These are phyloP conservation scores for Lycaon pictus DNA, from an alignment of 2,113 vertebrate genomes.

Conservation along the genomic window DNA sequence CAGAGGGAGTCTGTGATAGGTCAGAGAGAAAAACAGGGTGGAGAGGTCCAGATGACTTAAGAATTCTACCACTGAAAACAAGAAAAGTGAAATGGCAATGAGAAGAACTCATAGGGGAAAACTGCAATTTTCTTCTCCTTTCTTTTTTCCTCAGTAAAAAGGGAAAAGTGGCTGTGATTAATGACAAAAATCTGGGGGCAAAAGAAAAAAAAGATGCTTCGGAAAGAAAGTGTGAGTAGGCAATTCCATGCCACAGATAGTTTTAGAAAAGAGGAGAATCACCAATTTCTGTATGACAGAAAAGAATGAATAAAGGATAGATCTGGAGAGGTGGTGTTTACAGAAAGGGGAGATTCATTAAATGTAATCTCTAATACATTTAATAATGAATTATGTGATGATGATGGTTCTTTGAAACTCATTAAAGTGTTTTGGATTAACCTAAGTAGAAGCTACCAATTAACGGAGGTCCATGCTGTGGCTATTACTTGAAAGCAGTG, in stretches of 20 bases:
- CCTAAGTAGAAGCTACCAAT: conserved; percentile 34
- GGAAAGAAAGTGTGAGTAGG: not conserved
- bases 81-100: not conserved
- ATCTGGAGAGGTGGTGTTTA: not conserved
- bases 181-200: not conserved
- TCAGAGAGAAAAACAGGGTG: not conserved
- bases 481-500: not conserved
- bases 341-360: not conserved
- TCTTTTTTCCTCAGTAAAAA: not conserved
- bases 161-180: not conserved
- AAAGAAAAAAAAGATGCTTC: not conserved
- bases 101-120: not conserved
- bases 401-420: not conserved
- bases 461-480: not conserved
- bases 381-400: conserved; percentile 29
- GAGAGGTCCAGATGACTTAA: not conserved
- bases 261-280: not conserved
- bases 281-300: not conserved
- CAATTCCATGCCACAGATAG: not conserved
- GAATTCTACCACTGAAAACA: not conserved
- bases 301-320: not conserved
- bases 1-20: not conserved
- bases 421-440: conserved; percentile 52
- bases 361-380: not conserved
- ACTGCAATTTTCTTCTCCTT: not conserved